These are phyloP conservation scores for Heteronetta atricapilla DNA, from an alignment of 2,113 vertebrate species.

Conservation along the genomic window DNA sequence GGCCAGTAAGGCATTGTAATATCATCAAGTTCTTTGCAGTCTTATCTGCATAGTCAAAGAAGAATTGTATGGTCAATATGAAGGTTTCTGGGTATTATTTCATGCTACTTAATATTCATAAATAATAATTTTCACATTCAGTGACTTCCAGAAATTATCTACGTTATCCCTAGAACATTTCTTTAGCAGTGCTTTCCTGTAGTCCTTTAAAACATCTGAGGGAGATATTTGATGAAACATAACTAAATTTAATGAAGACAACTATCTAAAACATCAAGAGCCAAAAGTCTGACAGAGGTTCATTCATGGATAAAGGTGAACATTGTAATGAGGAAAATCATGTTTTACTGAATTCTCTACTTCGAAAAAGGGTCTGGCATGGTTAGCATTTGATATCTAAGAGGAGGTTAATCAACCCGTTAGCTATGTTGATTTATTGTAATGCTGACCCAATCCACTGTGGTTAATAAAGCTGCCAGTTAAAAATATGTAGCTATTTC, in stretches of 20 bases:
- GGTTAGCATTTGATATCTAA: neutral
- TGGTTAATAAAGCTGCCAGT: neutral
- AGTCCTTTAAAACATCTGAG: neutral
- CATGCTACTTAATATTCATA: slow-evolving; percentile 19
- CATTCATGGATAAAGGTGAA: neutral
- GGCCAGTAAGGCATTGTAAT: neutral
- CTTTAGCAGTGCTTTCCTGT: slow-evolving; percentile 34
- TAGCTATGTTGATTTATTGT: neutral
- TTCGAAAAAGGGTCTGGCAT: neutral
- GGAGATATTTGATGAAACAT: neutral
- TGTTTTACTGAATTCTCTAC: neutral
- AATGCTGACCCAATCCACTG: neutral
- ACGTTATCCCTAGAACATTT: neutral
- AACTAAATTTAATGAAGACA: neutral
- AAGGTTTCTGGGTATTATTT: neutral
- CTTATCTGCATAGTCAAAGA: neutral
- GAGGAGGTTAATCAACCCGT: neutral
- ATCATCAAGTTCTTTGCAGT: neutral
- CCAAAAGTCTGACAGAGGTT: neutral
- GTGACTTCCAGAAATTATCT: slow-evolving; percentile 36
- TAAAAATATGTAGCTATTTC: neutral
- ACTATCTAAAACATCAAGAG: neutral
- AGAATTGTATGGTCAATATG: neutral
- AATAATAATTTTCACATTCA: neutral
- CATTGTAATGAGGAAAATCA: neutral